phyloP scores from a whole-genome alignment of 2,797 vertebrate genomes.

The Danio choprae region DNA sequence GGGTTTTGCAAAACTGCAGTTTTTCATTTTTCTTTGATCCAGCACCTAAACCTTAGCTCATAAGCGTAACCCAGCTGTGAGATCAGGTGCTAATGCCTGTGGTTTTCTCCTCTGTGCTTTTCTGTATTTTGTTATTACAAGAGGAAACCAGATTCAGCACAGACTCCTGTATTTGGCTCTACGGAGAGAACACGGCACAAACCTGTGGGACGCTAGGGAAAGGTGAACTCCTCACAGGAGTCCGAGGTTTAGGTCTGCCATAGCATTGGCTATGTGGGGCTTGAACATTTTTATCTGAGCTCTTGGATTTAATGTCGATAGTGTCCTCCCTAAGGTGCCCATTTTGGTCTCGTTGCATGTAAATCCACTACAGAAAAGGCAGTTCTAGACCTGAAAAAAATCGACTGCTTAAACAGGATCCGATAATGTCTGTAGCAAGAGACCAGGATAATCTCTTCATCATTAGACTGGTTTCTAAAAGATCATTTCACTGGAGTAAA shows the following conservation, averaged over 20 bases:
- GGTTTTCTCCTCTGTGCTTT: conserved; percentile 53
- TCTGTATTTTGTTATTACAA: conserved; percentile 60
- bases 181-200: background rate
- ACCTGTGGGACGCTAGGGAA: background rate
- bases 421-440: background rate
- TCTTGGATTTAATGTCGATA: background rate
- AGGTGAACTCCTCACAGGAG: background rate
- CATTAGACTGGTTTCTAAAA: background rate
- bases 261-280: background rate
- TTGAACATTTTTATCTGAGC: background rate
- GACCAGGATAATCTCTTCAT: background rate
- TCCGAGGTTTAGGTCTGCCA: background rate
- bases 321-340: background rate
- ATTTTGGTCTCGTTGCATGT: background rate
- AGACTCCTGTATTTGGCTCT: background rate
- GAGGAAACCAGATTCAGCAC: conserved; percentile 22
- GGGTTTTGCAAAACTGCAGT: too few species aligned
- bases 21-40: background rate
- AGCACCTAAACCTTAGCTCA: background rate
- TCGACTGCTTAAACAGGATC: background rate
- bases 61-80: conserved; percentile 63
- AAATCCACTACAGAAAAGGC: background rate
- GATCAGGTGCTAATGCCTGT: conserved; percentile 60
- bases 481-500: background rate
- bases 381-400: background rate